Conservation (phyloP, 2,113 vertebrate genomes). For the Eulemur macaco region DNA sequence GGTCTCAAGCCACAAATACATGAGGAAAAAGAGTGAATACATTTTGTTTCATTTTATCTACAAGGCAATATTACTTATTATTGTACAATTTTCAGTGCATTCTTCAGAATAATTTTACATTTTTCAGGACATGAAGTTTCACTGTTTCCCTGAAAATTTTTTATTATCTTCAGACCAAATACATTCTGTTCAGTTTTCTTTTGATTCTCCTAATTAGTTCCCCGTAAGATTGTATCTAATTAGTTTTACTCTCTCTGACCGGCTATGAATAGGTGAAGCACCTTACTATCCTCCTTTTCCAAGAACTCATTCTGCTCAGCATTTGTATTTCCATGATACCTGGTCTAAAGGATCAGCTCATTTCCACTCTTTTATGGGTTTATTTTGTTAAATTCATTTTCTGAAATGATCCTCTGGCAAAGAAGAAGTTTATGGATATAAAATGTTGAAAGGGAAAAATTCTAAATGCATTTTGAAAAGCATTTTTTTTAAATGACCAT, state of each 20-base stretch:
- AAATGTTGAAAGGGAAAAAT: neutral
- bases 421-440: neutral
- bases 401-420: neutral
- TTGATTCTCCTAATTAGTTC: neutral
- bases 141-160: neutral
- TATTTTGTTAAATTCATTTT: conserved; percentile 4
- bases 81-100: neutral
- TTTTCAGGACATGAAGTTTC: neutral
- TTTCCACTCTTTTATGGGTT: neutral
- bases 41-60: neutral
- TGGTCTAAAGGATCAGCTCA: neutral
- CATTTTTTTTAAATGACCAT: neutral
- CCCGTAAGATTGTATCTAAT: neutral
- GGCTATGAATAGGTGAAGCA: neutral
- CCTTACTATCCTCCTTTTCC: neutral
- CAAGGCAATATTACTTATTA: neutral
- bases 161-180: neutral
- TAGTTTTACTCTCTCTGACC: neutral
- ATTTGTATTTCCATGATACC: neutral
- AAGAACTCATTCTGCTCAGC: neutral
- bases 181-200: neutral
- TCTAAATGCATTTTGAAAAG: neutral
- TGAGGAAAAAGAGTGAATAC: neutral
- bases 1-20: neutral
- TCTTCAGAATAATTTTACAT: conserved; percentile 10